Conservation (phyloP, 2,888 invertebrate species). For the Hanleya hanleyi region DNA sequence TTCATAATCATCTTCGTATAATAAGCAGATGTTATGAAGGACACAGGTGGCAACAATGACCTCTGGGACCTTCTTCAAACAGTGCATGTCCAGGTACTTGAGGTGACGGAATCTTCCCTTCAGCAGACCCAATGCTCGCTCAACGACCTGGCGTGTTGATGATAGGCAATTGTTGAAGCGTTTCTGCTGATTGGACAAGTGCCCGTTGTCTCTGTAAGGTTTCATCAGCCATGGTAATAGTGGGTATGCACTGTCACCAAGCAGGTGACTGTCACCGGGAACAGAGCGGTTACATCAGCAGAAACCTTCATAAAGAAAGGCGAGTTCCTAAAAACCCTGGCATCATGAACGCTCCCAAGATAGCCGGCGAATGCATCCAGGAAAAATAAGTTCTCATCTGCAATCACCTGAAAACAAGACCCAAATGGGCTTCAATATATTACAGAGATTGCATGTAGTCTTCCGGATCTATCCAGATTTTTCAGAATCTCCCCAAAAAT, state of each 20-base stretch:
- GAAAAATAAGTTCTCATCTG: too few relatives aligned
- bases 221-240: conserved; percentile 21
- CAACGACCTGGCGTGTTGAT: conserved; percentile 27
- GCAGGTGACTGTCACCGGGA: conserved; percentile 22
- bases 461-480: too few relatives aligned
- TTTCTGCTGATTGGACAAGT: conserved; percentile 20
- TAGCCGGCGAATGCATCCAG: conserved; percentile 24
- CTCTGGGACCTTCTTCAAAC: conserved; percentile 9
- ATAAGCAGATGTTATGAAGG: conserved; percentile 21
- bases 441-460: too few relatives aligned
- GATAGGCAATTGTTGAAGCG: conserved; percentile 27
- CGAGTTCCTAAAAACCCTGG: conserved; percentile 25
- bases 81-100: conserved; percentile 29
- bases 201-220: conserved; percentile 39
- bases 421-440: too few relatives aligned
- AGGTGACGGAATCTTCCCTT: conserved; percentile 34
- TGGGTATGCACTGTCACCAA: conserved; percentile 34
- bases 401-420: too few relatives aligned
- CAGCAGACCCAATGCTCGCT: conserved; percentile 27
- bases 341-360: conserved; percentile 29
- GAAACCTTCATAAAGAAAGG: not conserved
- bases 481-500: too few relatives aligned
- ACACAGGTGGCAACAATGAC: conserved; percentile 22
- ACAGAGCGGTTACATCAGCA: not conserved
- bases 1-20: too few relatives aligned